Evolutionary conservation across 2,888 invertebrate genomes (phyloP).

Genomic region (Poecilus cupreus): DNA sequence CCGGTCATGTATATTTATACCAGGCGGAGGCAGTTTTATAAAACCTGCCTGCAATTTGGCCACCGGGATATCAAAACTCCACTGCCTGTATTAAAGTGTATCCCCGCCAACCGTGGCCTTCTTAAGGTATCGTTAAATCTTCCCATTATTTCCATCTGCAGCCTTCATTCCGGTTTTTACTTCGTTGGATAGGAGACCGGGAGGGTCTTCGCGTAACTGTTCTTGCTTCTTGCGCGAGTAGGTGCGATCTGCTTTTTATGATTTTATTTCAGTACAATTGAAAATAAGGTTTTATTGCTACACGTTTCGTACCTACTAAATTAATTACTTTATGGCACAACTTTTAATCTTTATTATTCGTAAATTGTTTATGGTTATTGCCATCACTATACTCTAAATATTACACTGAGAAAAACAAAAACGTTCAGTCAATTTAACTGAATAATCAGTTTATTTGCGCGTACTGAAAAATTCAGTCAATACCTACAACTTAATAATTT

Average conservation of each 20-base stretch:
- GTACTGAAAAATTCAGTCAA: too few species aligned
- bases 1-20: slow-evolving; percentile 72
- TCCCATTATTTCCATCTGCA: slow-evolving; percentile 73
- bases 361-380: too few species aligned
- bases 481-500: too few species aligned
- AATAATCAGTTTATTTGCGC: too few species aligned
- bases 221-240: not conserved
- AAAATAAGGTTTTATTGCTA: slow-evolving; percentile 21
- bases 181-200: slow-evolving; percentile 60
- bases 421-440: too few species aligned
- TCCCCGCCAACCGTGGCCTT: slow-evolving; percentile 61
- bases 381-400: too few species aligned
- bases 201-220: not conserved
- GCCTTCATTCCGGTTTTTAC: slow-evolving; percentile 70
- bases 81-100: slow-evolving; percentile 60
- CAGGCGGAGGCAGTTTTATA: slow-evolving; percentile 67
- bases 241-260: slow-evolving; percentile 52
- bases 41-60: slow-evolving; percentile 69
- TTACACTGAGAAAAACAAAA: not conserved
- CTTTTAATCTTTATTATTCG: too few species aligned
- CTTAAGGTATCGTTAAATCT: slow-evolving; percentile 71
- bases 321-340: too few species aligned
- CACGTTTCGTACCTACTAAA: not conserved
- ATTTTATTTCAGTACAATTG: slow-evolving; percentile 50
- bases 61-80: slow-evolving; percentile 68